phyloP scores from a whole-genome alignment of 2,113 vertebrate species.

The Chloropsis cyanopogon region DNA sequence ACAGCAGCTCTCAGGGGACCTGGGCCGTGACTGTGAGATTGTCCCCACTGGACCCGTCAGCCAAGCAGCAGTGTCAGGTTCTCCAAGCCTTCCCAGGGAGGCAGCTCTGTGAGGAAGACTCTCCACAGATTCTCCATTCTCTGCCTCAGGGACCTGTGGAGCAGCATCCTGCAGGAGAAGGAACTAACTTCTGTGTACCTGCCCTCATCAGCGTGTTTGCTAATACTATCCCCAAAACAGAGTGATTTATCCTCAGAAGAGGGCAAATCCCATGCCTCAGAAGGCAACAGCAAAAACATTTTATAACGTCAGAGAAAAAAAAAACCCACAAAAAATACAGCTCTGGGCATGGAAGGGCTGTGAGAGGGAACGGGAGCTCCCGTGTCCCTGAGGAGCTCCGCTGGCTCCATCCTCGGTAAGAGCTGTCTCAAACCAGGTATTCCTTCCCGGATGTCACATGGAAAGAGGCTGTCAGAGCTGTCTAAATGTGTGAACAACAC shows the following conservation, averaged over 20 bases:
- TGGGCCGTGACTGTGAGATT: not conserved
- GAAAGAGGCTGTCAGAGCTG: not conserved
- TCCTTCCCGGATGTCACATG: not conserved
- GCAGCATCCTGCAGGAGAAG: not conserved
- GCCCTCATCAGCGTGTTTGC: rapidly evolving
- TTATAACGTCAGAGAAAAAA: not conserved
- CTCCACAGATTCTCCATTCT: not conserved
- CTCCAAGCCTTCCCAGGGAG: not conserved
- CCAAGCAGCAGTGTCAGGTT: not conserved
- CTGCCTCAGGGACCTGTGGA: not conserved
- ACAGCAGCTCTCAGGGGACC: not conserved
- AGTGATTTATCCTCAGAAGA: not conserved
- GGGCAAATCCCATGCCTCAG: not conserved
- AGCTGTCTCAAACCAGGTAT: not conserved
- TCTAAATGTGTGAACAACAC: conserved; percentile 41
- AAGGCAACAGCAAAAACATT: not conserved
- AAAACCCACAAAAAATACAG: not conserved
- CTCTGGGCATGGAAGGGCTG: not conserved
- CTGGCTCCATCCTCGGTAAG: not conserved
- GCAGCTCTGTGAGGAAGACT: not conserved
- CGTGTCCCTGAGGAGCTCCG: not conserved
- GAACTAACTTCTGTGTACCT: not conserved
- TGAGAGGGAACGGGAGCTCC: not conserved
- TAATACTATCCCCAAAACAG: not conserved
- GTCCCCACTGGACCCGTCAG: not conserved